Base-by-base conservation (phyloP, 2,888 invertebrate species). In the Idaea biselata region DNA sequence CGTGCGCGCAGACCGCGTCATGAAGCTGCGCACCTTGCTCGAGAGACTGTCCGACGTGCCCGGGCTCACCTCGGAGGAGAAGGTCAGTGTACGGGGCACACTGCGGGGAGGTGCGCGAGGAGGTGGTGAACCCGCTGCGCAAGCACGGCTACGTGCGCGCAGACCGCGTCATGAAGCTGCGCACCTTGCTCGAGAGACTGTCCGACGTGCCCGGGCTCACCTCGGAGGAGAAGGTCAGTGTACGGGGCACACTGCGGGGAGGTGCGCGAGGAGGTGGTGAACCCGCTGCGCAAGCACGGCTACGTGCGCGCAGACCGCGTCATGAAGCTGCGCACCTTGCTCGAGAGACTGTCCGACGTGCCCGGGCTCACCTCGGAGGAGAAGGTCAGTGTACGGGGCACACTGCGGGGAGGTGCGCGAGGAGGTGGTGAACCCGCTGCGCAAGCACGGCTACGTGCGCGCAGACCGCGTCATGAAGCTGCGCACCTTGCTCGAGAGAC, bases 391-490 rank as follows among this genome's bases (percentile, higher is more conserved):
- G 17, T 14, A 44, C n/a, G n/a, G n/a, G n/a, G 87, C 91, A 1
- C 92, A 94, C 74, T 94, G 94, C 77, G 81, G 88, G 55, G 94
- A 97, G 89, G 97, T 98, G 25, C 97, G 98, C 58, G 98, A 99
- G 84, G 98, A 99, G 88, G 98, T 99, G 73, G 99, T 99, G 14
- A 99, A 99, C 93, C 99, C 99, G 14, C 92, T 99, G 63, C 93
- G 99, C 70, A 96, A 95, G 75, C 96, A 97, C 87, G 94, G 97
- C 73, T 99, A 97, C 91, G 99, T 99, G 57, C 94, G 97, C 73
- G 98, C 99, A 16, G 98, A 98, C 89, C 95, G 97, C 76, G 98
- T 99, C 55, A 97, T 99, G 98, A 97, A 97, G 83, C 93, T 99
- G 63, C 94, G 99, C 58, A 96, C 95, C 68, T 91, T 99, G 63